Base-by-base conservation (phyloP, 2,113 vertebrate genomes). In the Percina caprodes region DNA sequence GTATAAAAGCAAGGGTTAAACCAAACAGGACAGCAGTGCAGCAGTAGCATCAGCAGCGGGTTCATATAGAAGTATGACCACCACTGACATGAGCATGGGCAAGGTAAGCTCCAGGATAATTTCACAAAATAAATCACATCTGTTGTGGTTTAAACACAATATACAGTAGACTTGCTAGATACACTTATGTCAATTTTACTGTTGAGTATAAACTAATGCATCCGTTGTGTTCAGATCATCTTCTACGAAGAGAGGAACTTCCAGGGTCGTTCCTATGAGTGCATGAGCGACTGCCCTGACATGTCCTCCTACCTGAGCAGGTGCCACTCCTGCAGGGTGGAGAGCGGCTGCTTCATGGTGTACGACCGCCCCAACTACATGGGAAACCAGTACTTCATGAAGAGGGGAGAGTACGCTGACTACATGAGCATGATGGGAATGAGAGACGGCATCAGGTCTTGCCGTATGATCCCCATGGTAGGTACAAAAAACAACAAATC, bases 361-460 rank as follows among this genome's bases (percentile, higher is more conserved):
- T 94, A 94, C 15, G 94, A 95, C 24, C 89, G 91, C 2, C n/a
- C 91, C 77, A 94, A 94, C 91, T 95, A 48, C 91, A 92, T 92
- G 85, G 94, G 94, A 35, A 93, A 93, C 86, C 94, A 94, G 93
- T 88, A 73, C 69, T 91, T 94, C 82, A 85, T 95, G 72, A 93
- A 79, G 77, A 94, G 87, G 86, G 95, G 94, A 30, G 92, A 95
- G 85, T 86, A 89, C 19, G 1, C 93, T 4, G 94, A 95, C 69
- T 91, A 91, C 86, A 89, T 88, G 83, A 92, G 72, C 77, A 92
- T 92, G 88, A 82, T 91, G 86, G 92, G 92, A 19, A 87, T 84
- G 88, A 92, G 39, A 0, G 65, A 88, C 8, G 82, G 86, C 2
- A 92, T 95, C 79, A 90, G 83, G 80, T 95, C 94, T 46, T 95